These are phyloP conservation scores for Cynoglossus semilaevis DNA, from an alignment of 2,113 vertebrate genomes.

Conservation along the genomic window DNA sequence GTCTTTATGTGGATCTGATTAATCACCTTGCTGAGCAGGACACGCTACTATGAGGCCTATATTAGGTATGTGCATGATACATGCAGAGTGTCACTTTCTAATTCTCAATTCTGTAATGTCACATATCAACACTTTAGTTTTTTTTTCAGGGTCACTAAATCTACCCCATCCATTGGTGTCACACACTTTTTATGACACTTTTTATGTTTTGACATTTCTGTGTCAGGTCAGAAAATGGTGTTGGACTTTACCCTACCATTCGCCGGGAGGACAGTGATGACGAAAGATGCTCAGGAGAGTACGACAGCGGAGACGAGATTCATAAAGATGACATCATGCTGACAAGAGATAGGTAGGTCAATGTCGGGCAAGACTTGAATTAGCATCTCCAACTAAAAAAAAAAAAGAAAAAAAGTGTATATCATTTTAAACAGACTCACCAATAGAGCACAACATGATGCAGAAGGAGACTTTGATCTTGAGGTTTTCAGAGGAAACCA, in stretches of 20 bases:
- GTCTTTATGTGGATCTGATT: too few relatives aligned
- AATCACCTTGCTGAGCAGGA: conserved; percentile 70
- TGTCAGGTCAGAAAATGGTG: conserved; percentile 82
- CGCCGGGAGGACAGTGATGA: conserved; percentile 83
- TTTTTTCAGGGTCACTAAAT: too few relatives aligned
- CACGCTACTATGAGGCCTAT: conserved; percentile 91
- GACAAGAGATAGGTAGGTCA: conserved; percentile 79
- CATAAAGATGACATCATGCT: conserved; percentile 86
- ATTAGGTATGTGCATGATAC: conserved; percentile 83
- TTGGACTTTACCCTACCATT: conserved; percentile 81
- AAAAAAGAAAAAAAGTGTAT: not conserved
- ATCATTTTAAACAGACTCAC: conserved; percentile 41
- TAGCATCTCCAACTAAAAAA: too few relatives aligned
- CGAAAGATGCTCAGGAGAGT: conserved; percentile 80
- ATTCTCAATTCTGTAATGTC: not conserved
- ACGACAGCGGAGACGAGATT: conserved; percentile 89
- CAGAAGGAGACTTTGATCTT: conserved; percentile 71
- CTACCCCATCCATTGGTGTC: too few relatives aligned
- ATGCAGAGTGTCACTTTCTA: not conserved
- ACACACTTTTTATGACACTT: too few relatives aligned
- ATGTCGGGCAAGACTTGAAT: too few relatives aligned
- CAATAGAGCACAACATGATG: conserved; percentile 65
- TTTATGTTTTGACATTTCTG: not conserved
- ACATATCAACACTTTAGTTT: too few relatives aligned
- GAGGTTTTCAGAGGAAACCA: conserved; percentile 79